Base-by-base conservation (phyloP, 2,797 vertebrate species). In the Odontamblyopus rebecca region DNA sequence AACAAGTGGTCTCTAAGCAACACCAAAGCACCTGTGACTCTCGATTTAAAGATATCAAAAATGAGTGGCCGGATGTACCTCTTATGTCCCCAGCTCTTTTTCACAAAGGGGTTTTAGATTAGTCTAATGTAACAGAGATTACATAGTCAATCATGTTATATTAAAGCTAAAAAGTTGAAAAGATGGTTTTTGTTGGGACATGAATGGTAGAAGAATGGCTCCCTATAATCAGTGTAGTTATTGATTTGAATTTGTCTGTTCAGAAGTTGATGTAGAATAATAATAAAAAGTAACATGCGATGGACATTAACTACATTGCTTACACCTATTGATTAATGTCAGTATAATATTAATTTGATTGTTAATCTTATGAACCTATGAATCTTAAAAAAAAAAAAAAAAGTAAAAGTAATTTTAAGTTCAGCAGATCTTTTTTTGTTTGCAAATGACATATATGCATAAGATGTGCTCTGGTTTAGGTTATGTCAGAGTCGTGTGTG, bases 391-490 rank as follows among this genome's bases (percentile, higher is more conserved):
- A 57, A 12, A 8, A 12, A 57, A 57, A 4, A 23, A 23, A 23
- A 23, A 4, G 4, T 44, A 44, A 4, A 56, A 9, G 3, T 57
- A 4, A 57, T 27, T 57, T 57, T 26, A 57, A 26, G 23, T 57
- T 26, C 5, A 13, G 54, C 3, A 26, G 11, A 57, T 57, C n/a
- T 23, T 57, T 12, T 56, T 57, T 19, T 35, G 32, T 12, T 63
- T 63, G 4, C 32, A 63, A 12, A 41, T n/a, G 32, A 4, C 19
- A 0, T 9, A 11, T 63, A 23, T 85, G 65, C 84, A 70, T 72
- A 78, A 80, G 68, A 62, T 44, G 44, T 32, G 51, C 67, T 79
- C 70, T 79, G 85, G 83, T 85, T 82, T 84, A 89, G 54, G 65
- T 74, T 69, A 68, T 85, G 88, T 88, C 80, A 86, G 54, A 75